phyloP scores from a whole-genome alignment of 2,888 invertebrate genomes.

The Drosophila yooni region DNA sequence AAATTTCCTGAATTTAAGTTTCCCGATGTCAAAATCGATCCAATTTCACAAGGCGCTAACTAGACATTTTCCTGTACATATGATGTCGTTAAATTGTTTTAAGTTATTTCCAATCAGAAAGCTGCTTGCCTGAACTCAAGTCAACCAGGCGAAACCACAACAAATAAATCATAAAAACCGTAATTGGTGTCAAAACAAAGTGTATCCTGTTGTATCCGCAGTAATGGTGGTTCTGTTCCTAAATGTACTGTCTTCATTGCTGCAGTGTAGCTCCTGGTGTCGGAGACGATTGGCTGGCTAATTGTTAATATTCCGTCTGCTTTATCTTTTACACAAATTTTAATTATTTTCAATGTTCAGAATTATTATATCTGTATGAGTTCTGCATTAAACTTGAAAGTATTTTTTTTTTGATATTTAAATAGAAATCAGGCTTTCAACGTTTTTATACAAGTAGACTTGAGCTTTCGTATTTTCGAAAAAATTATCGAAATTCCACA shows the following conservation, averaged over 20 bases:
- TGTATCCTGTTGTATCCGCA: neutral
- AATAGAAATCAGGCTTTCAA: neutral
- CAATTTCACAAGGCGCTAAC: constrained; percentile 85
- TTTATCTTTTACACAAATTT: neutral
- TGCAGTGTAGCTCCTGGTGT: neutral
- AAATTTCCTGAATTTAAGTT: constrained; percentile 95
- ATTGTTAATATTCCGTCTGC: neutral
- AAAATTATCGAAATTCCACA: neutral
- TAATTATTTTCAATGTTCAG: too few species aligned
- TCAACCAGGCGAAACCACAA: constrained; percentile 23
- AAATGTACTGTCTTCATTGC: neutral
- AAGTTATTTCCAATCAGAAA: constrained; percentile 44
- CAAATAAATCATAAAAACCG: constrained; percentile 61
- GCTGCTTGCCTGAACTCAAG: constrained; percentile 26
- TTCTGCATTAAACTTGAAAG: neutral
- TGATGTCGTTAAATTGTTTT: constrained; percentile 65
- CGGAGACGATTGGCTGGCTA: neutral
- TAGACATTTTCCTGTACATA: constrained; percentile 28
- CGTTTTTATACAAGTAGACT: neutral
- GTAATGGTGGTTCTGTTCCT: neutral
- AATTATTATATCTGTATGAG: neutral
- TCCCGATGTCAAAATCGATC: constrained; percentile 89
- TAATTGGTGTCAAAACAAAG: constrained; percentile 28
- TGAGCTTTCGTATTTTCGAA: neutral
- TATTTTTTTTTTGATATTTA: neutral